These are phyloP conservation scores for Phoxinus dragarum DNA, from an alignment of 2,797 vertebrate genomes.

Conservation along the genomic window DNA sequence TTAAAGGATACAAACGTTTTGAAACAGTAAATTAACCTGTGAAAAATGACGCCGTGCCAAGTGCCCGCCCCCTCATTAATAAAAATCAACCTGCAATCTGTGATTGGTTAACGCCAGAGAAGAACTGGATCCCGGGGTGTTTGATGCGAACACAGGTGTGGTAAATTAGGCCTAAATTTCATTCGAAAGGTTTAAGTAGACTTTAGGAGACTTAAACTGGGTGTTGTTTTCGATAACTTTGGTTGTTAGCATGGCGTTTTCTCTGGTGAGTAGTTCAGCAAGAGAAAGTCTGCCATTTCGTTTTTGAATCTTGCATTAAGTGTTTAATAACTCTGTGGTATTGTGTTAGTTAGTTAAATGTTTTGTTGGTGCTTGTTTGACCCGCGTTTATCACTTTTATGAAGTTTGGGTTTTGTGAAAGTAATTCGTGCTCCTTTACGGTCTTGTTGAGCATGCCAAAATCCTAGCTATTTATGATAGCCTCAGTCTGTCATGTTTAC, in stretches of 20 bases:
- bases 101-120: slow-evolving; percentile 47
- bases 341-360: neutral
- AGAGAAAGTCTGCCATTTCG: neutral
- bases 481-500: neutral
- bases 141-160: slow-evolving; percentile 50
- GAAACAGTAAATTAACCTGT: neutral
- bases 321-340: no score
- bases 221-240: slow-evolving; percentile 65
- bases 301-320: neutral
- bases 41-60: no score
- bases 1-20: neutral
- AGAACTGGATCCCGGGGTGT: neutral
- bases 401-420: neutral
- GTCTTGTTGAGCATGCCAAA: neutral
- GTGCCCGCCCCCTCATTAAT: slow-evolving; percentile 23
- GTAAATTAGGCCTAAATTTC: slow-evolving; percentile 45
- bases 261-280: slow-evolving; percentile 75
- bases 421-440: fast-evolving
- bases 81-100: neutral
- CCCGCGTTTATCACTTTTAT: fast-evolving
- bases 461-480: neutral
- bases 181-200: slow-evolving; percentile 68
- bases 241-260: slow-evolving; percentile 79
- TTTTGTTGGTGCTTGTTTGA: neutral
- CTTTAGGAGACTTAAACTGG: neutral